phyloP scores from a whole-genome alignment of 1,140 invertebrate genomes.

The Popillia japonica region DNA sequence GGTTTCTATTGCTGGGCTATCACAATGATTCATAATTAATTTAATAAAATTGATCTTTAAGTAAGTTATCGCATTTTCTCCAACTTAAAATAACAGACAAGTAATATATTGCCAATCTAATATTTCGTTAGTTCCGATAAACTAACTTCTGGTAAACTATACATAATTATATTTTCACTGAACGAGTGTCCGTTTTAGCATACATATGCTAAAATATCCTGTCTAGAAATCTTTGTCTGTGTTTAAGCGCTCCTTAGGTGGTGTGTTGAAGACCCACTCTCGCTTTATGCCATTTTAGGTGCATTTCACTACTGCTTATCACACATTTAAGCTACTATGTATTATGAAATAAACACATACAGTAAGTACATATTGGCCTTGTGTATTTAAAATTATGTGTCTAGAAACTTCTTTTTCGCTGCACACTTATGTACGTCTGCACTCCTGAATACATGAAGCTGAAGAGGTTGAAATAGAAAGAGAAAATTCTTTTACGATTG shows the following conservation, averaged over 20 bases:
- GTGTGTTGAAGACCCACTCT: neutral
- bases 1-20: too few species aligned
- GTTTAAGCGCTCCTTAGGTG: neutral
- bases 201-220: neutral
- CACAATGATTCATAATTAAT: too few species aligned
- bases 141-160: too few species aligned
- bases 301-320: neutral
- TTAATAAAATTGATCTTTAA: too few species aligned
- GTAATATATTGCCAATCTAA: too few species aligned
- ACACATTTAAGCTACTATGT: neutral
- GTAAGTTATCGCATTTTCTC: too few species aligned
- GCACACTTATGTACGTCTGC: neutral
- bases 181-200: neutral
- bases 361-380: constrained; percentile 20
- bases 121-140: too few species aligned
- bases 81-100: too few species aligned
- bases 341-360: constrained; percentile 23
- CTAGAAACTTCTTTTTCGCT: neutral
- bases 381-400: neutral
- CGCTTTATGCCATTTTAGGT: neutral
- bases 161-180: too few species aligned
- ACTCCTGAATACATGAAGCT: neutral
- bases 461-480: neutral
- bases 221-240: neutral
- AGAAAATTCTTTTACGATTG: neutral